Conservation (phyloP, 2,888 invertebrate genomes). For the Linnaemya vulpina region DNA sequence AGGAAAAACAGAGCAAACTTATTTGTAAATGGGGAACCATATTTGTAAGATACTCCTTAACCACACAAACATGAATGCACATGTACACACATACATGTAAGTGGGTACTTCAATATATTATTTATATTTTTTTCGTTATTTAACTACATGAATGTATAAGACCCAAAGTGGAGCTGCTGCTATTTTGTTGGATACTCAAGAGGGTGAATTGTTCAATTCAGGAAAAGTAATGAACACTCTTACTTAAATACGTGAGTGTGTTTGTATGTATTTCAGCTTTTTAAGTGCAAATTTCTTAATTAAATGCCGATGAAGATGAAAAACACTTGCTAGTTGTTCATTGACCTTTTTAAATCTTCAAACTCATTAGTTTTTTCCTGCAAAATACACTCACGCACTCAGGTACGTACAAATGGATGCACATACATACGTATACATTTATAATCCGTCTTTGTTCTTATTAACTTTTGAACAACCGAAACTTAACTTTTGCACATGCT, state of each 20-base stretch:
- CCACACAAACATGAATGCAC: neutral
- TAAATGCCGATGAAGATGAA: conserved; percentile 16
- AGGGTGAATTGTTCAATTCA: no score
- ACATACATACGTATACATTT: neutral
- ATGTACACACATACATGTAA: neutral
- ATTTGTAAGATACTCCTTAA: neutral
- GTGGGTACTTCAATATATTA: neutral
- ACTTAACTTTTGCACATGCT: neutral
- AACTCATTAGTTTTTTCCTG: neutral
- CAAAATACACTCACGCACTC: neutral
- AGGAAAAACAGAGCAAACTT: no score
- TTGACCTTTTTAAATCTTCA: conserved; percentile 40
- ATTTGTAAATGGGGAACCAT: neutral
- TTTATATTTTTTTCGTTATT: no score
- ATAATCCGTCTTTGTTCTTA: neutral
- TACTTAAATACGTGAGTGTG: neutral
- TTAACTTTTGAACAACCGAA: neutral
- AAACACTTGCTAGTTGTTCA: conserved; percentile 61
- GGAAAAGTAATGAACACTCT: no score
- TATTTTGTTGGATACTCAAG: no score
- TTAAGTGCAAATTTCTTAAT: neutral
- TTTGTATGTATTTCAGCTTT: neutral
- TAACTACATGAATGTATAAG: no score
- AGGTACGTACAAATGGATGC: no score
- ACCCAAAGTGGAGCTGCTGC: no score